Conservation (phyloP, 2,888 invertebrate species). For the Campopleginae sp. region DNA sequence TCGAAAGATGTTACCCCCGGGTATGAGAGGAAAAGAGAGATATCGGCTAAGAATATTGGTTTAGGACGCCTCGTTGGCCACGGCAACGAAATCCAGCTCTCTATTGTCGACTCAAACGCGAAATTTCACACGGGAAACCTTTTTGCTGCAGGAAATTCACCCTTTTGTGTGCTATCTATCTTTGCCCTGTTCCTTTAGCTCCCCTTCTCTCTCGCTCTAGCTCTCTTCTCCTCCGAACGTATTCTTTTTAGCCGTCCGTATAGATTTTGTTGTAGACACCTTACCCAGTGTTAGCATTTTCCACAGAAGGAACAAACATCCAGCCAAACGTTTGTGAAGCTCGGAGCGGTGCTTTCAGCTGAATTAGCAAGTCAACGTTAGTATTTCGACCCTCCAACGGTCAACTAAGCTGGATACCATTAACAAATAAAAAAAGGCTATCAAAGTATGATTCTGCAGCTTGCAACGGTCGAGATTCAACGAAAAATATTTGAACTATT, state of each 20-base stretch:
- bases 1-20: constrained; percentile 47
- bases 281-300: constrained; percentile 2
- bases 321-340: neutral
- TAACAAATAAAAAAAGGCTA: neutral
- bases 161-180: constrained; percentile 56
- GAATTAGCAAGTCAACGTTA: constrained; percentile 13
- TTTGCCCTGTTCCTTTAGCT: constrained; percentile 16
- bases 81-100: constrained; percentile 62
- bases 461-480: too few relatives aligned
- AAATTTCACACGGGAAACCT: constrained; percentile 69
- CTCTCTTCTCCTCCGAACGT: neutral
- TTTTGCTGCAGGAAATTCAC: constrained; percentile 63
- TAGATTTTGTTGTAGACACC: constrained; percentile 46
- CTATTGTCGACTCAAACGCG: constrained; percentile 58
- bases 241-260: constrained; percentile 20
- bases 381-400: neutral
- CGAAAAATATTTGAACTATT: too few relatives aligned
- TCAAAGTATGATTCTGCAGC: neutral
- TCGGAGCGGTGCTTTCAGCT: neutral
- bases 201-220: neutral
- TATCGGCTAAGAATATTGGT: constrained; percentile 71
- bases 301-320: neutral
- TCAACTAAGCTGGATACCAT: neutral
- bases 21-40: constrained; percentile 43
- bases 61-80: constrained; percentile 70